These are phyloP conservation scores for Planococcus citri DNA, from an alignment of 1,140 invertebrate genomes.

Conservation along the genomic window DNA sequence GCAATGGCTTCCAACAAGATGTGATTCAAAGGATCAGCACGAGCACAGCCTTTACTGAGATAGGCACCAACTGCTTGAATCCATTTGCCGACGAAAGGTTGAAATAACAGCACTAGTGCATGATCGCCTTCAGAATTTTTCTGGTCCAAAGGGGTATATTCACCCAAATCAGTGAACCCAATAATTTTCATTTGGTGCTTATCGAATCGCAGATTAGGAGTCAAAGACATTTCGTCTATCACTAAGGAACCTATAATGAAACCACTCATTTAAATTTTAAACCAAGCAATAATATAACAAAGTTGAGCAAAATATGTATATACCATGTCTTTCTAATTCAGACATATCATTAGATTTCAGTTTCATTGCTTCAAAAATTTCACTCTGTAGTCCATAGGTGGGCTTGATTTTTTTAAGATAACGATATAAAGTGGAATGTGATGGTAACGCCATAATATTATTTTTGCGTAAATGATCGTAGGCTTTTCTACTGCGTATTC, in stretches of 20 bases:
- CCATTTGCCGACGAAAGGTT: conserved; percentile 29
- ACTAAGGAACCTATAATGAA: not conserved
- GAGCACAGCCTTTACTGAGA: conserved; percentile 25
- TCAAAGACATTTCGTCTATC: conserved; percentile 16
- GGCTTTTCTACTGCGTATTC: conserved; percentile 22
- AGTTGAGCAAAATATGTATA: no score
- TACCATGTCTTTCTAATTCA: no score
- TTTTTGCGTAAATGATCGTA: conserved; percentile 23
- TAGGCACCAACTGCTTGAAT: conserved; percentile 26
- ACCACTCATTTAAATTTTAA: no score
- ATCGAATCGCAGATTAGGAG: conserved; percentile 22
- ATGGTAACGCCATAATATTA: conserved; percentile 24
- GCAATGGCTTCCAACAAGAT: conserved; percentile 26
- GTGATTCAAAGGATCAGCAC: conserved; percentile 27
- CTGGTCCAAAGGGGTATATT: conserved; percentile 28
- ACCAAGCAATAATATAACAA: no score
- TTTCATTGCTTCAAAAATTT: no score
- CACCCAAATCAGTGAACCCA: conserved; percentile 28
- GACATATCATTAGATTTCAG: no score
- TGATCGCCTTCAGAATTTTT: conserved; percentile 28
- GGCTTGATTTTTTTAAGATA: not conserved
- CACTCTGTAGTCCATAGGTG: no score
- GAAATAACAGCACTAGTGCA: conserved; percentile 31
- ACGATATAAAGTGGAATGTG: conserved; percentile 23
- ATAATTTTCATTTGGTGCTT: conserved; percentile 23